Evolutionary conservation across 2,888 invertebrate species (phyloP).

Genomic region (Pristionchus entomophagus): DNA sequence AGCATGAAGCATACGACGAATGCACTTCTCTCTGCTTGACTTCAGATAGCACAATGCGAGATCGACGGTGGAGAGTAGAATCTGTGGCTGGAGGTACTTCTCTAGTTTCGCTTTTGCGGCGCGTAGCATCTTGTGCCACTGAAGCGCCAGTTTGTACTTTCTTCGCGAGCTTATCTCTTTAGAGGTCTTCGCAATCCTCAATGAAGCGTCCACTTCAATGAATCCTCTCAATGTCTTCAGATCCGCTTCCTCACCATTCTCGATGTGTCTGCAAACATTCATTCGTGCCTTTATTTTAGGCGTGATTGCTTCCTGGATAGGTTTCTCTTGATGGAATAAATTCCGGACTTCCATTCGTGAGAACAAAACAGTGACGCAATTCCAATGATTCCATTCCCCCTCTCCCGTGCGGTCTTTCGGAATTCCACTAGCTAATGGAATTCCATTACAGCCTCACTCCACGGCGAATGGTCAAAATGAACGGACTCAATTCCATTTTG

Average conservation of each 20-base stretch:
- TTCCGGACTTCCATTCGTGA: too few relatives aligned
- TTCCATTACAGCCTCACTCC: too few relatives aligned
- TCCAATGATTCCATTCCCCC: too few relatives aligned
- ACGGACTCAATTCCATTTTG: too few relatives aligned
- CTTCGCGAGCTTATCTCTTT: background rate
- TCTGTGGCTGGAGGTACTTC: slow-evolving; percentile 10
- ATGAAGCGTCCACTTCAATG: background rate
- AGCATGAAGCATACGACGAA: too few relatives aligned
- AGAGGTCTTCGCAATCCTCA: background rate
- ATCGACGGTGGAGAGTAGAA: slow-evolving; percentile 22
- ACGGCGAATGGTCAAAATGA: too few relatives aligned
- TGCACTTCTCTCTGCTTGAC: background rate
- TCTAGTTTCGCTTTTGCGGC: background rate
- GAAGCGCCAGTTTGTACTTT: background rate
- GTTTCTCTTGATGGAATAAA: too few relatives aligned
- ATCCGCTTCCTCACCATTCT: background rate
- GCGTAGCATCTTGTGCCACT: background rate
- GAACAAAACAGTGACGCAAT: too few relatives aligned
- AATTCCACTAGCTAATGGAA: too few relatives aligned
- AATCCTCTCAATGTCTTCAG: background rate
- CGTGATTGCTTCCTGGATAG: too few relatives aligned
- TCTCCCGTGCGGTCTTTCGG: too few relatives aligned
- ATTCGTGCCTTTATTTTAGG: too few relatives aligned
- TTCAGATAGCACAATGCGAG: background rate
- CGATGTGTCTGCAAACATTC: slow-evolving; percentile 11